Base-by-base conservation (phyloP, 2,797 vertebrate genomes). In the Valencia hispanica region DNA sequence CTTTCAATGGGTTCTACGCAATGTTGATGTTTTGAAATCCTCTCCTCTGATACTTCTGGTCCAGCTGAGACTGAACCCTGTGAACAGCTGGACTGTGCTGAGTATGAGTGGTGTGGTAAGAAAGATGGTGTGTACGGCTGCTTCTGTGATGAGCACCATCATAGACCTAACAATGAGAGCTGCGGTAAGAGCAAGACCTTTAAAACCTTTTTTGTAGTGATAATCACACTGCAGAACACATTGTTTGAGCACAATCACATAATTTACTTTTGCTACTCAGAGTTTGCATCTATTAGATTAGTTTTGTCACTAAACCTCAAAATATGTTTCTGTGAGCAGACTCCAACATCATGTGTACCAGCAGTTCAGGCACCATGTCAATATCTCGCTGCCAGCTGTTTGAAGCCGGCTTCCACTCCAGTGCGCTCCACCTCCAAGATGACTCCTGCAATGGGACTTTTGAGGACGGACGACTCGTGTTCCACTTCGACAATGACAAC, bases 311-410 rank as follows among this genome's bases (percentile, higher is more conserved):
- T n/a, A n/a, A n/a, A n/a, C n/a, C n/a, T n/a, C n/a, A n/a, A n/a
- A n/a, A n/a, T n/a, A 32, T 59, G 17, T 65, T 68, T 68, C 12
- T 65, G 11, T 65, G 5, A 80, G 30, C 50, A 95, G 95, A 94
- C 39, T 88, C 92, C 0, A 27, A 59, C 30, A 83, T 92, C 72
- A 76, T 63, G 2, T 95, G 94, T 76, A 41, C 18, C 10, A 88
- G 89, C 68, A 91, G 90, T 41, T 79, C 88, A 32, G 93, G 87
- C 65, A 84, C 70, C 18, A 84, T 95, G 72, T 94, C 94, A 1
- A 4, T 95, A 53, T 94, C 94, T 2, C 92, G 94, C 22, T 95
- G 95, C 68, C 90, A 93, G 77, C 80, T 95, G 68, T 94, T 95
- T 88, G 90, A 93, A 36, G 92, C 89, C 12, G 95, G 94, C 3